phyloP scores from a whole-genome alignment of 2,888 invertebrate species.

The Drosophila maculinotata region DNA sequence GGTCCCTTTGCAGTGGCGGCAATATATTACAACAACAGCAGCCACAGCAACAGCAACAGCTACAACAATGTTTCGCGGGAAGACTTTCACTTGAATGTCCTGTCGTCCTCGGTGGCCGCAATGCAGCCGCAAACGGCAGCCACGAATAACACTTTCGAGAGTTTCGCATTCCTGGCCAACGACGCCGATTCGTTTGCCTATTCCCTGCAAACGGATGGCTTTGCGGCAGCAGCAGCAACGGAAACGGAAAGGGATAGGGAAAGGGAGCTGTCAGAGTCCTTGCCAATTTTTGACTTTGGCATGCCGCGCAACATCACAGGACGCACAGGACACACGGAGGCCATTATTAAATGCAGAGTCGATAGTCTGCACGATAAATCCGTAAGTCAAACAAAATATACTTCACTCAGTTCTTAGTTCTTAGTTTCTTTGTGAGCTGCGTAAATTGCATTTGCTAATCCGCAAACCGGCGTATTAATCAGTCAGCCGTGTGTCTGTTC shows the following conservation, averaged over 20 bases:
- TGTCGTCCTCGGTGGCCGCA: constrained; percentile 40
- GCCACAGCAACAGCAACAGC: constrained; percentile 24
- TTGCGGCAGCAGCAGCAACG: constrained; percentile 35
- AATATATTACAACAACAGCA: constrained; percentile 18
- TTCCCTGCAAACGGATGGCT: constrained; percentile 35
- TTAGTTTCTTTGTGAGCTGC: not conserved
- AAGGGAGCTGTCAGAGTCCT: constrained; percentile 46
- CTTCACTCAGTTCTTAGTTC: not conserved
- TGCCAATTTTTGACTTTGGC: constrained; percentile 92
- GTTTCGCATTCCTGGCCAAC: constrained; percentile 74
- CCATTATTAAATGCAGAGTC: constrained; percentile 94
- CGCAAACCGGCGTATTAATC: constrained; percentile 49
- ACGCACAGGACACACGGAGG: constrained; percentile 92
- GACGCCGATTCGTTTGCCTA: constrained; percentile 49
- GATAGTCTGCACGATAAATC: constrained; percentile 95
- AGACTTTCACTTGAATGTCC: constrained; percentile 28
- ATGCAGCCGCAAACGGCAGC: constrained; percentile 60
- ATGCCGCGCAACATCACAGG: constrained; percentile 94
- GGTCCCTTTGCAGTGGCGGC: constrained; percentile 54
- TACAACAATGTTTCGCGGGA: constrained; percentile 14
- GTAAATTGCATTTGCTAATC: not conserved
- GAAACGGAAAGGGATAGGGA: constrained; percentile 26
- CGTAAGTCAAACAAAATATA: constrained; percentile 85
- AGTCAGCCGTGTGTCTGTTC: constrained; percentile 35
- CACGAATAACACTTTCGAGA: constrained; percentile 80